phyloP scores from a whole-genome alignment of 1,140 invertebrate species.

The Tetranychus urticae region DNA sequence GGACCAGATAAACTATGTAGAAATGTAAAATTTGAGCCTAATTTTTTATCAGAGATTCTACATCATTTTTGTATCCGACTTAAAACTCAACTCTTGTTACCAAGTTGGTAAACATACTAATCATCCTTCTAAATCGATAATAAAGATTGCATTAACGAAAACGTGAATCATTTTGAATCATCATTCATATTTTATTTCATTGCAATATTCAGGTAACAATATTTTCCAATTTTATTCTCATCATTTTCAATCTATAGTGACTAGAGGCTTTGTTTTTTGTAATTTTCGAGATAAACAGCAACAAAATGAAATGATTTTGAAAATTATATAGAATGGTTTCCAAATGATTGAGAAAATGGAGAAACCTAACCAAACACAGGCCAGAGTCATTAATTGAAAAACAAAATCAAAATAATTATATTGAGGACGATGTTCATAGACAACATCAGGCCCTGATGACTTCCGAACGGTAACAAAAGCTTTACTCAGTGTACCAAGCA shows the following conservation, averaged over 20 bases:
- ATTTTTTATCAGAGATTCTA: neutral
- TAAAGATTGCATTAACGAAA: too few species aligned
- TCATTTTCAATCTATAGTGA: neutral
- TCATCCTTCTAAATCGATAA: too few species aligned
- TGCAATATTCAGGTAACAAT: too few species aligned
- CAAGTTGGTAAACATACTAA: too few species aligned
- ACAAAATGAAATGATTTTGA: neutral
- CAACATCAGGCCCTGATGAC: neutral
- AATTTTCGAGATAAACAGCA: neutral
- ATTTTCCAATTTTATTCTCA: too few species aligned
- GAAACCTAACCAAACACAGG: neutral
- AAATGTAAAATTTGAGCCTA: neutral
- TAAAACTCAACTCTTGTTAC: too few species aligned
- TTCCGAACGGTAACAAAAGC: neutral
- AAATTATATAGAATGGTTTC: neutral
- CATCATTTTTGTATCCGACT: neutral
- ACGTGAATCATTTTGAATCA: too few species aligned
- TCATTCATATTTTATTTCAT: too few species aligned
- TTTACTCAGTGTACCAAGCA: neutral
- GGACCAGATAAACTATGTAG: conserved; percentile 43
- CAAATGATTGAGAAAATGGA: neutral
- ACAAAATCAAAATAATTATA: neutral
- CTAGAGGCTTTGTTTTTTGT: neutral
- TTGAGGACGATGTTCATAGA: neutral
- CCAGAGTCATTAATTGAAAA: neutral